Base-by-base conservation (phyloP, 1,140 invertebrate species). In the Drosophila orosa region DNA sequence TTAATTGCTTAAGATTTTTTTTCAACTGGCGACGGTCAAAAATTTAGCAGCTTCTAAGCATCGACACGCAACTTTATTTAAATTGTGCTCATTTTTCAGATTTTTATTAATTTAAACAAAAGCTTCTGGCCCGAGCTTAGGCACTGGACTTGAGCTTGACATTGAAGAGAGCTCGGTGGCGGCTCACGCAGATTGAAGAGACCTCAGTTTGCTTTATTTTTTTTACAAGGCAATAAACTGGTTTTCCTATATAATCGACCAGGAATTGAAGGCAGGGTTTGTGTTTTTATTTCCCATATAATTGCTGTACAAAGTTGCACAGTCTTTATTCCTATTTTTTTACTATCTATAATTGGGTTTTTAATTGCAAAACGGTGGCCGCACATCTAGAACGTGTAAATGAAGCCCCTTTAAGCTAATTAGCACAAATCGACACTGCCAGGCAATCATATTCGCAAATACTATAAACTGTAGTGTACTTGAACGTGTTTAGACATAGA, bases 11-110 rank as follows among this genome's bases (percentile, higher is more conserved):
- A 58, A 72, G 65, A 80, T 76, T 79, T 73, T 76, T 79, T 73
- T 52, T 75, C 45, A 79, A 63, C 57, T 44, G 55, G 31, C 63
- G 69, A 58, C 74, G 67, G 69, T 60, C 55, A 39, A 39, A 52
- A 65, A 42, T 62, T 61, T 60, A 66, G 57, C 74, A 8, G 25
- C 58, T 81, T 42, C 67, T 65, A 47, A 47, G 61, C 65, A 58
- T 61, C 39, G 65, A 52, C 83, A 87, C 83, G 83, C 84, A 83
- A 87, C 76, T 89, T 73, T 67, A 75, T 78, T 79, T 76, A 82
- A 80, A 81, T 81, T 75, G 69, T 58, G 47, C 50, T 61, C 56
- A 63, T 72, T 79, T 72, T 61, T 84, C 50, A 80, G 81, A 80
- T 85, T 75, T 78, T 47, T 82, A 76, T 87, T 62, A 86, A 82